Base-by-base conservation (phyloP, 2,113 vertebrate genomes). In the Eupsittula cactorum region DNA sequence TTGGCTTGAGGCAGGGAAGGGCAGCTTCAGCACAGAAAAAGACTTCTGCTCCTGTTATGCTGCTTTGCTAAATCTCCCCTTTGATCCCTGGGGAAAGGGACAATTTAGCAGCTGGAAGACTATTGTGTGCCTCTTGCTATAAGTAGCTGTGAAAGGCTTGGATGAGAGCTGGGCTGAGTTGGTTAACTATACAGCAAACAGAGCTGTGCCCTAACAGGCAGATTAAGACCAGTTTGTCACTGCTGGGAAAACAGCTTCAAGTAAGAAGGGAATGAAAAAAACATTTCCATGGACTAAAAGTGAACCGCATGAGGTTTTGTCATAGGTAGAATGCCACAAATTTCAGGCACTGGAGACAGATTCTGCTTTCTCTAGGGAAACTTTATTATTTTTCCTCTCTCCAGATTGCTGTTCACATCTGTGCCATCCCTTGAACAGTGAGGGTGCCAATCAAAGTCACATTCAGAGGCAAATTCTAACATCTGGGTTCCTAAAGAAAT, bases 11-110 rank as follows among this genome's bases (percentile, higher is more conserved):
- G 82, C 67, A 89, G 96, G 93, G 92, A 96, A 96, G 85, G 93
- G 87, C 94, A 96, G 89, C 65, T 62, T 23, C 67, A 62, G 91
- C 69, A 93, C 94, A 95, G 92, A 93, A 96, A 96, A 63, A 90
- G 71, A 53, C 79, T 96, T 95, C 87, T 19, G 27, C 94, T 93
- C 73, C 81, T 25, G 69, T 62, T 95, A 35, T 1, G 29, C 69
- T 71, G 91, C 86, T 93, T 82, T 77, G 75, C 92, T 88, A 42
- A 80, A 74, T 42, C 79, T 88, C 87, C 60, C 69, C 77, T 95
- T 86, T 89, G 92, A 95, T 96, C 96, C 95, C 93, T 33, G 44
- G 90, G 94, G 94, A 96, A 84, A 88, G 82, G 90, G 92, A 93
- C 79, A 90, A 11, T 55, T 93, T 96, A 94, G 94, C 94, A 96